Evolutionary conservation across 2,888 invertebrate species (phyloP), one percentile per base, ranked within the genome.

Genomic region (Orthonychiurus folsomi): DNA sequence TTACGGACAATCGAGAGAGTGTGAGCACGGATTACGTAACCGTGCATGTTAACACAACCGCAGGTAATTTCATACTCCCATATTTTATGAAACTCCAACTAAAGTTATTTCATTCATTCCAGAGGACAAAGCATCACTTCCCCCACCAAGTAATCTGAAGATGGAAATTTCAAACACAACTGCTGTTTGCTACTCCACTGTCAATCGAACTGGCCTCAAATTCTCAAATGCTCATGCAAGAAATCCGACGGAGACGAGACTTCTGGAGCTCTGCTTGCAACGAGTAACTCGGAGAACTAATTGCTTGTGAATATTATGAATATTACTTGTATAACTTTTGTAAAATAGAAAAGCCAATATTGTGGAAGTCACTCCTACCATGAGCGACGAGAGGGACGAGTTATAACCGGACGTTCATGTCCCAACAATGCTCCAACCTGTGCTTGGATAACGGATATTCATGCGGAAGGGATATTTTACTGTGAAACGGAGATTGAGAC

Each of bases 311-410:
- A 23, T 12, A n/a, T 52, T 52, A 12, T 9, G 9, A 52, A 9
- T 23, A 23, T 52, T 52, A 5, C 20, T 52, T n/a, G n/a, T 21
- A n/a, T 23, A 5, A 12, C 20, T 9, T 5, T 23, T 12, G 9
- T 52, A 5, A 9, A 9, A 5, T 20, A 52, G 52, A 23, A 23
- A 20, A 52, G 20, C 20, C 21, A 9, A 52, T 52, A 52, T 20
- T 52, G 52, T 23, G 52, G 52, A 5, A 52, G 52, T n/a, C 52
- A 52, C n/a, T 21, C 21, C 20, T 52, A 52, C 20, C 52, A 52
- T n/a, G 5, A 9, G 20, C 52, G 52, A 23, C 5, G 20, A 20
- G 20, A 52, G 9, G 52, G 24, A 12, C 12, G 3, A 12, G 20
- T n/a, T 12, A 20, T 3, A 9, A 20, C 5, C 5, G n/a, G 20